Base-by-base conservation (phyloP, 2,888 invertebrate species). In the Aphidoletes aphidimyza region DNA sequence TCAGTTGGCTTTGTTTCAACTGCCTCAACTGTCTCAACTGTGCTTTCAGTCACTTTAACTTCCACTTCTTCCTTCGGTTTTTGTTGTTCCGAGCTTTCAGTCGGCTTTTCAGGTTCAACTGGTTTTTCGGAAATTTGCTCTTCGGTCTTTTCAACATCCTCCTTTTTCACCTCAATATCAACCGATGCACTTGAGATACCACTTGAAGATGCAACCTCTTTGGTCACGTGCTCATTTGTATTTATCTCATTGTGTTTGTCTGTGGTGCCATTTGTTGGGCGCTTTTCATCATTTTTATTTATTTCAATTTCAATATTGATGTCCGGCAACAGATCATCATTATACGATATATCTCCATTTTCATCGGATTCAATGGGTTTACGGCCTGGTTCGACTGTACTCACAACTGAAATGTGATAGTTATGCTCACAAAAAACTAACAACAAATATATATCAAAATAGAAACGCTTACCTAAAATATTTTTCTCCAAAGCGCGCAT, bases 401-500 rank as follows among this genome's bases (percentile, higher is more conserved):
- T 94, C 14, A 97, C 97, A 85, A 97, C 97, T 89, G 86, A 85
- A 49, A 54, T 9, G 37, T n/a, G 37, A 0, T 0, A 81, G 81
- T 1, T 81, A 37, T 19, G 36, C 36, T 39, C 42, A 37, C 30
- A 39, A 83, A 37, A 83, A 36, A 81, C 8, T 17, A 36, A 81
- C 34, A 81, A 11, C 14, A n/a, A 81, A 36, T 36, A 81, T 9
- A 30, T 19, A n/a, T 36, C 3, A 30, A 83, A 1, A 34, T 26
- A 34, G 1, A 39, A 19, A 8, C 83, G 14, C 45, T 88, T 87
- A 90, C 90, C 90, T 87, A 97, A 90, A 87, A 97, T 96, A 88
- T 96, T 97, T 90, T 99, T 99, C 89, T 99, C 99, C 85, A 99
- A 92, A 0, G 98, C 99, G 85, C 98, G 92, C 95, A 99, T 96